A percentile compares a stretch with the other conserved stretches of the same genome.
Evolutionary conservation across 2,888 invertebrate genomes (phyloP).

Genomic region (Pinctada fucata): DNA sequence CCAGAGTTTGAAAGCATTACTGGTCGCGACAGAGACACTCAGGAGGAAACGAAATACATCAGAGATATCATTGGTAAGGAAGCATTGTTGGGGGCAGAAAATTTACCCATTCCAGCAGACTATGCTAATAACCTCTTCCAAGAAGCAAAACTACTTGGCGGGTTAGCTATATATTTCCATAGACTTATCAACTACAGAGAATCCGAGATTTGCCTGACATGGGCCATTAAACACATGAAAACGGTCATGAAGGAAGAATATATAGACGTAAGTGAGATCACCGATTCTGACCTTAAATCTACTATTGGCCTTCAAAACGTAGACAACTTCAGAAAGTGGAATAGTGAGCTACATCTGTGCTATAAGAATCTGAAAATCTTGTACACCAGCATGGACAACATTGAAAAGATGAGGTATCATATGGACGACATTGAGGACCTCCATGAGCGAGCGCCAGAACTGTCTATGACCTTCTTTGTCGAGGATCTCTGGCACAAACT

Average conservation of each 20-base stretch:
- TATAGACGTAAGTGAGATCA: not conserved
- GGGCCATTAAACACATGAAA: constrained; percentile 7
- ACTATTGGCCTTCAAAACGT: not conserved
- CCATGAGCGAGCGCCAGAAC: not conserved
- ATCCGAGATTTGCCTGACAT: constrained; percentile 1
- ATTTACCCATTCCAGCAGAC: not conserved
- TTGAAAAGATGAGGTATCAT: constrained; percentile 16
- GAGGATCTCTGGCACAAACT: not conserved
- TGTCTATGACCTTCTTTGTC: not conserved
- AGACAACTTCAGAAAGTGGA: not conserved
- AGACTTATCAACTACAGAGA: not conserved
- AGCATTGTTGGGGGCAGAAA: too few species aligned
- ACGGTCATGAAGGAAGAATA: not conserved
- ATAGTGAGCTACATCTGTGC: not conserved
- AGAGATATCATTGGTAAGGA: not conserved
- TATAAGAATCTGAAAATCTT: constrained; percentile 9
- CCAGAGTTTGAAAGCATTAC: too few species aligned
- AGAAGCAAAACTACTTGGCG: constrained; percentile 4
- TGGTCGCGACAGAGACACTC: too few species aligned
- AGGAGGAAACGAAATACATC: not conserved
- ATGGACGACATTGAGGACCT: constrained; percentile 26
- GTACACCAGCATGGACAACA: not conserved
- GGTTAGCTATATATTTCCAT: not conserved
- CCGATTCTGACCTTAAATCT: not conserved
- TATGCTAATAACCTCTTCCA: not conserved